Conservation (phyloP, 2,888 invertebrate genomes). For the Ganaspis brasiliensis region DNA sequence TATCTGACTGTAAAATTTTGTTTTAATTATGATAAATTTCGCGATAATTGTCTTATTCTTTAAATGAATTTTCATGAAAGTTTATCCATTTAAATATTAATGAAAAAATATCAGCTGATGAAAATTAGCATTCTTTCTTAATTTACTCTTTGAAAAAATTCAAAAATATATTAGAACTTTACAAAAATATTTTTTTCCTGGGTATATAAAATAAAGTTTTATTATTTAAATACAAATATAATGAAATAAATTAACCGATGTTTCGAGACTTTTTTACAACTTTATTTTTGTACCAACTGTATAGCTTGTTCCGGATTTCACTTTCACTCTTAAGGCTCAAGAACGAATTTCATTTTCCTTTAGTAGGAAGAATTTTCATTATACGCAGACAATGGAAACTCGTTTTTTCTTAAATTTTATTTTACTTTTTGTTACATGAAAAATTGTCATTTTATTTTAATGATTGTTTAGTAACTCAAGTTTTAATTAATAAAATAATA, state of each 20-base stretch:
- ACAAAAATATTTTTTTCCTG: no score
- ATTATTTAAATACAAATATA: no score
- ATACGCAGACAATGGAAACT: not conserved
- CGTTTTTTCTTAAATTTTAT: no score
- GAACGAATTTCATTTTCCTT: constrained; percentile 35
- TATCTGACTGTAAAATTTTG: no score
- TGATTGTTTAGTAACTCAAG: no score
- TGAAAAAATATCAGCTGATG: no score
- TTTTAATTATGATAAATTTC: constrained; percentile 1
- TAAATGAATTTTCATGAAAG: not conserved
- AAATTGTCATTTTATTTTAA: not conserved
- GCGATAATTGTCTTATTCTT: not conserved
- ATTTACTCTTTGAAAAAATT: not conserved
- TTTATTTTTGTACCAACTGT: constrained; percentile 19
- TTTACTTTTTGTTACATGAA: not conserved
- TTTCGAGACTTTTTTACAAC: not conserved
- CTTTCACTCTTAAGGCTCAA: constrained; percentile 37
- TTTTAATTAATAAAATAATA: no score
- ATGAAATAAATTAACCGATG: not conserved
- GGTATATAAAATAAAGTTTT: no score
- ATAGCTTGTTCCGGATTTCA: constrained; percentile 38
- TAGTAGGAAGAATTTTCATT: constrained; percentile 22
- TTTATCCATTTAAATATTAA: no score
- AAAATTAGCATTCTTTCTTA: not conserved
- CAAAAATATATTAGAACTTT: no score